Percentiles rank a stretch among this genome's conserved stretches.
phyloP scores from a whole-genome alignment of 2,113 vertebrate genomes.

The Perca schrenkii region DNA sequence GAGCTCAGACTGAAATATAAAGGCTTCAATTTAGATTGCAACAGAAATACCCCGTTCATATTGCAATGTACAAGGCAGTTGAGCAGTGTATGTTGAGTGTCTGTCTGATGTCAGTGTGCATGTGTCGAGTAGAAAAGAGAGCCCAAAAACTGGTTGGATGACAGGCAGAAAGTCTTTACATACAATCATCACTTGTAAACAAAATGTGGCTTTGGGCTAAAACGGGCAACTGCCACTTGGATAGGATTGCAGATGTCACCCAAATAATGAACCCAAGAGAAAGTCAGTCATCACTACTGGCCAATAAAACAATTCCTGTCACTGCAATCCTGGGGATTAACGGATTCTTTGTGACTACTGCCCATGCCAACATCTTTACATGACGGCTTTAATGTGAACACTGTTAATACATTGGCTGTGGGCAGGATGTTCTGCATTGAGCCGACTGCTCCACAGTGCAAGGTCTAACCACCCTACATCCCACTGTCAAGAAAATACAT shows the following conservation, averaged over 20 bases:
- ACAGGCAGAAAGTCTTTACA: constrained; percentile 77
- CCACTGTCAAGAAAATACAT: constrained; percentile 79
- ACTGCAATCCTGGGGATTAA: constrained; percentile 58
- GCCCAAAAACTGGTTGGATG: constrained; percentile 76
- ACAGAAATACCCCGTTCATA: constrained; percentile 83
- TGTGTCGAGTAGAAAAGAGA: constrained; percentile 64
- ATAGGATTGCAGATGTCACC: constrained; percentile 53
- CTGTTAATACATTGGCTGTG: constrained; percentile 72
- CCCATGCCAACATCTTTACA: constrained; percentile 34
- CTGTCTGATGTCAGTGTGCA: constrained; percentile 67
- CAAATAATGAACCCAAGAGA: constrained; percentile 54
- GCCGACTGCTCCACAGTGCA: constrained; percentile 65
- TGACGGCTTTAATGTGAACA: constrained; percentile 59
- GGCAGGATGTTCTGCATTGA: constrained; percentile 63
- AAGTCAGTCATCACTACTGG: constrained; percentile 46
- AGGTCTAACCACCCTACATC: constrained; percentile 73
- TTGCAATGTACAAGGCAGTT: constrained; percentile 98
- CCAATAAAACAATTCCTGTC: constrained; percentile 55
- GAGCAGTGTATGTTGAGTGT: constrained; percentile 80
- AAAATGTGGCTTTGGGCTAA: constrained; percentile 83
- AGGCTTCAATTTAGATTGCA: constrained; percentile 95
- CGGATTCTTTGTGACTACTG: constrained; percentile 44
- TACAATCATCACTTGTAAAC: constrained; percentile 86
- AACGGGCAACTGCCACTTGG: constrained; percentile 71
- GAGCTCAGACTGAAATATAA: constrained; percentile 93